Evolutionary conservation across 1,140 invertebrate genomes (phyloP), one percentile per base, ranked within the genome.

Genomic region (Drosophila santomea): DNA sequence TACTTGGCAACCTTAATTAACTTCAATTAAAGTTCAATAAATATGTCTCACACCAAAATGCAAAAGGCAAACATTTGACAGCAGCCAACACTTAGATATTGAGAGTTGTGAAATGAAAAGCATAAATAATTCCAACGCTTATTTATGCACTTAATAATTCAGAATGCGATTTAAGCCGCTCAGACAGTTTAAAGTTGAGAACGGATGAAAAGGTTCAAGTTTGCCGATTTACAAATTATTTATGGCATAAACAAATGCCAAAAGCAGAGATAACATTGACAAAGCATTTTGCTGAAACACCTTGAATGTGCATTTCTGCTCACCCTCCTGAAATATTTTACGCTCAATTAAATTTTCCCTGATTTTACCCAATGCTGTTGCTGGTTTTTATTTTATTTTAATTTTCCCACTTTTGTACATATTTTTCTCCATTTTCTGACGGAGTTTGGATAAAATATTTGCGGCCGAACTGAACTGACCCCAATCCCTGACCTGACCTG

Each of bases 261-360:
- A 7, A 3, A 12, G 4, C 20, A 52, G 15, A 45, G 17, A 56
- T 44, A 51, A 38, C 39, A 58, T 64, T 57, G 61, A 54, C 60
- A 68, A 55, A 55, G 59, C 23, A 55, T 38, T 69, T 38, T 23
- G 32, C 20, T 38, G 43, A 28, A 39, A 38, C 72, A 74, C 72
- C 58, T 63, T 74, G 32, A 28, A 47, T 44, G 36, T 56, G 17
- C 14, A n/a, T 8, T 36, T 51, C 17, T 25, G 10, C 28, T n/a
- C 44, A 14, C 1, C 20, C 28, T 8, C 4, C 10, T 36, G 38
- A 55, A 69, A 76, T 88, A 76, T 86, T 86, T 88, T 51, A 76
- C 83, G 83, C 83, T 88, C 83, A 88, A 86, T 86, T 86, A 76
- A 86, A 86, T 86, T 54, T 64, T 72, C 52, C 67, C 64, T 43